Evolutionary conservation across 2,797 vertebrate species (phyloP), one percentile per base, ranked within the genome.

Genomic region (Sparus aurata): DNA sequence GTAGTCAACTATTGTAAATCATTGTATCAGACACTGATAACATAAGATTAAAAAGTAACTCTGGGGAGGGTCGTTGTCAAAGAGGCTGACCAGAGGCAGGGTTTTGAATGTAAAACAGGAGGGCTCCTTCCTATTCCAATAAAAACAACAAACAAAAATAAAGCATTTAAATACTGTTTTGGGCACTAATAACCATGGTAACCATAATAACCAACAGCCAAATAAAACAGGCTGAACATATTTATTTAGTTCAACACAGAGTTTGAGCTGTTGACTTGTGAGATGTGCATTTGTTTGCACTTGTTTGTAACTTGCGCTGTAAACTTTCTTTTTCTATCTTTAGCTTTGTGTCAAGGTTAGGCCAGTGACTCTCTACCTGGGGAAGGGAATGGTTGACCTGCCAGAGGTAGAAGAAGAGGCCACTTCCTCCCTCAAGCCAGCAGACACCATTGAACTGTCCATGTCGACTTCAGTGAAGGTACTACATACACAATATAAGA

Each of bases 321-420:
- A 6, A 34, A 11, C 2, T 43, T 60, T 2, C 12, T 8, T 72
- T 43, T 69, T 69, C 2, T 73, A 58, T 57, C 8, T 18, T 53
- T 62, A 95, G 95, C 30, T 87, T 18, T 89, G 86, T 71, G 20
- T 52, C 4, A 76, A 75, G 52, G 66, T 91, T 69, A 93, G 65
- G 38, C 95, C 94, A 30, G 83, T 95, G 61, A 91, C 87, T 60
- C 84, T 93, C 12, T 96, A 96, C 78, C 50, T 96, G 59, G 92
- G 92, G 22, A 69, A 91, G 12, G 92, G 86, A 38, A 80, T 79
- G 80, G 58, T 91, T 15, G 73, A 92, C 20, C 83, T 91, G 58
- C 89, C 87, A 43, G 85, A 93, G 43, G 64, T 93, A 10, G 70
- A 77, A n/a, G 53, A 81, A 55, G 71, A 74, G 34, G 52, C 43